Evolutionary conservation across 2,113 vertebrate species (phyloP), one percentile per base, ranked within the genome.

Genomic region (Sakesphorus luctuosus): DNA sequence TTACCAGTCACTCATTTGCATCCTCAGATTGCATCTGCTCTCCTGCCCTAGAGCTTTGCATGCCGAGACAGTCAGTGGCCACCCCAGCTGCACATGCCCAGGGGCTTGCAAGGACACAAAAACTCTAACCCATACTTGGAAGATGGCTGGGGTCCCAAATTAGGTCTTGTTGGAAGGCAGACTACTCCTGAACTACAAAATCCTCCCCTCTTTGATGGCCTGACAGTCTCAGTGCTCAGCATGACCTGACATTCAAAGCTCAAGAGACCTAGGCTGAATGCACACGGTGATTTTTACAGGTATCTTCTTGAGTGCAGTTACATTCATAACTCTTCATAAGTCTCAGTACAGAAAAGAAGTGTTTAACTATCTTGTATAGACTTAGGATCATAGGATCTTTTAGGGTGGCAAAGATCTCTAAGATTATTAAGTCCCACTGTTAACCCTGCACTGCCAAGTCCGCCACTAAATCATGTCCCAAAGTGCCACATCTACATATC

Each of bases 271-370:
- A 40, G 35, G 31, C 15, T 56, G n/a, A 49, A 21, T 19, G n/a
- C 47, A 74, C 3, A 2, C 4, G 19, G 20, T 47, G 20, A 38
- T 53, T 75, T 93, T 85, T 69, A 46, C 23, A 29, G 38, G 6
- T 36, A 5, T 9, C 18, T 47, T 49, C 43, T n/a, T 28, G 17
- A 28, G n/a, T 14, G 4, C 28, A 88, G 24, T 53, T 71, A 46
- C 28, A 33, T 59, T 81, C 3, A 0, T 47, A 33, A 28, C 11
- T 38, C 47, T 56, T 59, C 2, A 0, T 66, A 7, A 3, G 19
- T 67, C 43, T 84, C 43, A 10, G 19, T 65, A 7, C 7, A 58
- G 8, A 8, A 81, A 66, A 90, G 9, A 86, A 31, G 3, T 33
- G 23, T 38, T 89, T 58, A 25, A 44, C 23, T 26, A 5, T 52